Evolutionary conservation across 2,888 invertebrate species (phyloP), one percentile per base, ranked within the genome.

Genomic region (Acleris holmiana): DNA sequence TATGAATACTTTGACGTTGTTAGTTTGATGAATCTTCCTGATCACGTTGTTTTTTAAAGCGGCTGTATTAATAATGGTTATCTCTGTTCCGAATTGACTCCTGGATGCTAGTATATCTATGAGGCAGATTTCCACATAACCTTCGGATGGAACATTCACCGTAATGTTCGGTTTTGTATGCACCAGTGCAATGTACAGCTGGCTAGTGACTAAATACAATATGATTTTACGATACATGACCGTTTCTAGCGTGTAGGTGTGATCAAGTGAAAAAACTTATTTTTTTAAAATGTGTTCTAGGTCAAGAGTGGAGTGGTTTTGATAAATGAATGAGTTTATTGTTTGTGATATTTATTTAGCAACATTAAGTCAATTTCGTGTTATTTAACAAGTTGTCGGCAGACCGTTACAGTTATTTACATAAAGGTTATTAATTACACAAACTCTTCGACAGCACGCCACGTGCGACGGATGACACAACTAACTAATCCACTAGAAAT

Each of bases 51-150:
- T 21, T 3, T 48, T 48, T 15, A 57, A 6, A 19, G 8, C 29
- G 4, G 10, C 48, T 19, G 47, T 48, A n/a, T 57, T 48, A 40
- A 57, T 48, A 13, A 57, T 35, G 8, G 57, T n/a, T 17, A 48
- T 19, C n/a, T 57, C 48, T 21, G n/a, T 8, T 8, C 57, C 57
- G 35, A 48, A 57, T 29, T 21, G 48, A 19, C 23, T 57, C 48
- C 18, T 35, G n/a, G 47, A 57, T 35, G 48, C 47, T 19, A 57
- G n/a, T 13, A 57, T 48, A 48, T 57, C 15, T 35, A 19, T 18
- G 19, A 57, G 1, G 13, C 57, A 57, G 8, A 35, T 35, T 15
- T 48, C 48, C 29, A 57, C 19, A 21, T 35, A 18, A 18, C 40
- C 57, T 4, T 35, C 10, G 1, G n/a, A 8, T 18, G 6, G 15